phyloP scores from a whole-genome alignment of 2,113 vertebrate species.

The Seriola quinqueradiata region DNA sequence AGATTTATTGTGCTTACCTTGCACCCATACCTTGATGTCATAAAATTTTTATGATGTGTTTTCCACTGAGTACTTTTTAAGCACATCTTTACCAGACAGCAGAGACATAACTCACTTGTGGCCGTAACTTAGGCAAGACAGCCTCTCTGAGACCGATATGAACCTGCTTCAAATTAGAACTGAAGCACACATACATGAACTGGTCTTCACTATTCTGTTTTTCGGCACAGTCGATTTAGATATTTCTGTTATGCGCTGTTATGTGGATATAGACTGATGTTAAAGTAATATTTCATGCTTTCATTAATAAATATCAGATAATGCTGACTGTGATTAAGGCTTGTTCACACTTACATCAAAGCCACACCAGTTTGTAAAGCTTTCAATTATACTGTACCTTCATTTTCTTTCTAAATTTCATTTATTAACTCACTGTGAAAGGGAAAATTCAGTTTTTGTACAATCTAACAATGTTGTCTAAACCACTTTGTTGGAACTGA shows the following conservation, averaged over 20 bases:
- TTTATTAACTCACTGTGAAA: background rate
- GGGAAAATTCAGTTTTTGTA: no score
- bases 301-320: background rate
- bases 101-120: constrained; percentile 55
- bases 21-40: constrained; percentile 53
- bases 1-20: constrained; percentile 70
- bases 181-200: background rate
- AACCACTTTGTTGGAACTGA: no score
- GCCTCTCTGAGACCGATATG: constrained; percentile 50
- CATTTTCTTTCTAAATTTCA: background rate
- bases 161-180: constrained; percentile 49
- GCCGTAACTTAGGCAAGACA: constrained; percentile 61
- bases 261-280: background rate
- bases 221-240: background rate
- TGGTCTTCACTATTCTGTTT: background rate
- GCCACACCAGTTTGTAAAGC: background rate
- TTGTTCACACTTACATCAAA: background rate
- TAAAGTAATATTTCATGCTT: no score
- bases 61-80: constrained; percentile 73
- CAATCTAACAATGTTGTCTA: no score
- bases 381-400: no score
- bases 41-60: constrained; percentile 77
- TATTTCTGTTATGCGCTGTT: background rate
- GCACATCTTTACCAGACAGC: constrained; percentile 73
- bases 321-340: background rate